A percentile compares a stretch with the other conserved stretches of the same genome.
phyloP scores from a whole-genome alignment of 64 coral and sea anemone genomes.

The Montipora efflorescens region DNA sequence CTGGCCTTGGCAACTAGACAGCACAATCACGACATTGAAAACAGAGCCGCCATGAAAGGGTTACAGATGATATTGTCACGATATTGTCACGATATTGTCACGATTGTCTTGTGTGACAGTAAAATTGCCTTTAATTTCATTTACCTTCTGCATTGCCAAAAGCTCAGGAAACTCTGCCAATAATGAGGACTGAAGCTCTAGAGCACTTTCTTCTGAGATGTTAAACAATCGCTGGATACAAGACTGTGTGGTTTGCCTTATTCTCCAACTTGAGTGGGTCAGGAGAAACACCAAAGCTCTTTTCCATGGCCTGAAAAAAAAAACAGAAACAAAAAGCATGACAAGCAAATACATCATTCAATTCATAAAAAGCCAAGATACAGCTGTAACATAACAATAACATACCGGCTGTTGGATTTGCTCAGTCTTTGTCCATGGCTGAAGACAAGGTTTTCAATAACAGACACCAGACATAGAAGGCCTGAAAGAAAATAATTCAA shows the following conservation, averaged over 20 bases:
- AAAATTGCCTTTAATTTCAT: too few relatives aligned
- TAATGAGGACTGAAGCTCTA: conserved; percentile 63
- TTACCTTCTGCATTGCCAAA: conserved; percentile 78
- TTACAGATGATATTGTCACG: too few relatives aligned
- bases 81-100: too few relatives aligned
- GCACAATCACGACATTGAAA: too few relatives aligned
- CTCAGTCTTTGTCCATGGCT: conserved; percentile 56
- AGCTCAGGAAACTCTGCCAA: conserved; percentile 81
- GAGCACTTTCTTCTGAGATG: conserved; percentile 31
- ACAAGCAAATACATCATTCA: not conserved
- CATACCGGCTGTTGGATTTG: conserved; percentile 67
- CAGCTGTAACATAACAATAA: not conserved
- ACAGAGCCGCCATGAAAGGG: too few relatives aligned
- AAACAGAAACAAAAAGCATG: not conserved
- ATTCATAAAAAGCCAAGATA: not conserved
- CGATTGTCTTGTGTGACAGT: too few relatives aligned
- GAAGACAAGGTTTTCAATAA: conserved; percentile 37
- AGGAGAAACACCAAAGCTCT: conserved; percentile 78
- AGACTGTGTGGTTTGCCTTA: conserved; percentile 57
- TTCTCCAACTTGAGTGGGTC: conserved; percentile 62
- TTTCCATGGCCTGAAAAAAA: conserved; percentile 75
- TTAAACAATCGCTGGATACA: conserved; percentile 75
- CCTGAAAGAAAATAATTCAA: not conserved
- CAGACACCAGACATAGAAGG: conserved; percentile 21
- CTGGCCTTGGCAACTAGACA: too few relatives aligned